Evolutionary conservation across 2,888 invertebrate species (phyloP).

Genomic region (Lucinisca nassula): DNA sequence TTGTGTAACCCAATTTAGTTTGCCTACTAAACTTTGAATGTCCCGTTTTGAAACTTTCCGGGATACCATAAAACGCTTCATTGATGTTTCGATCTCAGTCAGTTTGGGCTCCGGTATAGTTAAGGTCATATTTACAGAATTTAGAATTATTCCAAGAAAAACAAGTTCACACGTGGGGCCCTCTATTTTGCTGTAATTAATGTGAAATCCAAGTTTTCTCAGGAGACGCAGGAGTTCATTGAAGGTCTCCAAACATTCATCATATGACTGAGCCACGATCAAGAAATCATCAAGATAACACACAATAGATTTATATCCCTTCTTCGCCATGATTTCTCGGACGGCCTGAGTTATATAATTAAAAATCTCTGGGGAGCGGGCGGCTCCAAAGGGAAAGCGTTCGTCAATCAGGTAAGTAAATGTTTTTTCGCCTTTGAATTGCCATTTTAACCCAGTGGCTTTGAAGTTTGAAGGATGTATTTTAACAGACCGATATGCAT

Average conservation of each 20-base stretch:
- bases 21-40: conserved; percentile 30
- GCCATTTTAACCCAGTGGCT: conserved; percentile 39
- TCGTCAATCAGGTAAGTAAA: conserved; percentile 32
- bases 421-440: conserved; percentile 6
- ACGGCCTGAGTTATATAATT: conserved; percentile 28
- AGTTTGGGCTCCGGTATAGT: too few relatives aligned
- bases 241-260: conserved; percentile 6
- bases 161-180: conserved; percentile 11
- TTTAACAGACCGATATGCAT: too few relatives aligned
- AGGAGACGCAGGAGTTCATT: conserved; percentile 7
- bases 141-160: too few relatives aligned
- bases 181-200: conserved; percentile 40
- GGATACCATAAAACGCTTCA: not conserved
- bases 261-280: conserved; percentile 2
- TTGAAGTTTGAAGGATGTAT: too few relatives aligned
- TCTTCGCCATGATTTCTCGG: conserved; percentile 5
- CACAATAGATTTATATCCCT: conserved; percentile 1
- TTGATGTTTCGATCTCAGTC: not conserved
- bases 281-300: conserved; percentile 32
- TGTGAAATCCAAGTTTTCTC: conserved; percentile 28
- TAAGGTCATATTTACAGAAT: too few relatives aligned
- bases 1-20: conserved; percentile 23
- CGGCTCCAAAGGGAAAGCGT: conserved; percentile 26
- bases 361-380: conserved; percentile 8
- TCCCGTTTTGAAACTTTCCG: conserved; percentile 15